Evolutionary conservation across 2,113 vertebrate genomes (phyloP), one percentile per base, ranked within the genome.

Genomic region (Perca schrenkii): DNA sequence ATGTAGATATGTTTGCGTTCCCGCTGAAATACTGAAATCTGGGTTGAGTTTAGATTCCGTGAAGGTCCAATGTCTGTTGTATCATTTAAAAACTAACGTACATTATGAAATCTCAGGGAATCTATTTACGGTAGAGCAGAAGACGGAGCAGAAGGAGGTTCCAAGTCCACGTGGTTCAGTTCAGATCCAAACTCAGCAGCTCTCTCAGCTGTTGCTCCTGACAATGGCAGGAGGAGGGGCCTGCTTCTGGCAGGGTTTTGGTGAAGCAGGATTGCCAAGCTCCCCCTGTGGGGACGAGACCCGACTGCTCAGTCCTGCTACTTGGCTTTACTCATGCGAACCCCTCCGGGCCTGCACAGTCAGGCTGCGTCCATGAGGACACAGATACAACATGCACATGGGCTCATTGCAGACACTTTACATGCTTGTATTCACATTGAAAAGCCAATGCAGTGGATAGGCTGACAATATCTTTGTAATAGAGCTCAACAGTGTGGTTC

Each of bases 191-290:
- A 86, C 89, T 86, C 91, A 86, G 91, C 82, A 77, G 88, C 79
- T 76, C 82, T 80, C 88, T 92, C 84, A 83, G 88, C 75, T 78
- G 91, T 93, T 91, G 90, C 93, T 65, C 82, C 47, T 92, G 93
- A 90, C 91, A 86, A 92, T 89, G 21, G 71, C 49, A 50, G 84
- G 52, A 63, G 88, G 75, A 54, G 80, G 84, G 63, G 69, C 47
- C 40, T 61, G 74, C 36, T 63, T 49, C 74, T 93, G 91, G 93
- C 89, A 81, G 62, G 4, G 81, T 56, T 71, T 36, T 10, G 62
- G 50, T 72, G 46, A 50, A 76, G 83, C 50, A 61, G 69, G 67
- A 67, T 28, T 36, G 62, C 88, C 69, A 74, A 86, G 54, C 40
- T 77, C 80, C 80, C 83, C 84, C 85, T 28, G 81, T 50, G 77